Percentiles rank a stretch among this genome's conserved stretches.
Evolutionary conservation across 2,888 invertebrate species (phyloP).

Genomic region (Watsonalla cultraria): DNA sequence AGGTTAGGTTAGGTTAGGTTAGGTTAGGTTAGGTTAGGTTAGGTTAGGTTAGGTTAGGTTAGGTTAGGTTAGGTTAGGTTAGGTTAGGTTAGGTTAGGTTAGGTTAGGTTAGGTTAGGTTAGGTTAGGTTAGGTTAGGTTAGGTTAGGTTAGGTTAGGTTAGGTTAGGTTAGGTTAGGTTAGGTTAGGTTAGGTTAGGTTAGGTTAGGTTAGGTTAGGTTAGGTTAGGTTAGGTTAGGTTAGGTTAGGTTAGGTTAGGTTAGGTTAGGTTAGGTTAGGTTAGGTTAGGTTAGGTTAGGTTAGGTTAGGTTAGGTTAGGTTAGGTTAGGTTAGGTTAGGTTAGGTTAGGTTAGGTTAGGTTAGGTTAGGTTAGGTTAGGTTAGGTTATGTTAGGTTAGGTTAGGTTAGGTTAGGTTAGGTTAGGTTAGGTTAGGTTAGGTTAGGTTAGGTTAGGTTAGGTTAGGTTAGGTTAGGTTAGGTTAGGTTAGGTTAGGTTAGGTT

Average conservation of each 20-base stretch:
- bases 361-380: constrained; percentile 14
- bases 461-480: constrained; percentile 3
- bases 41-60: constrained; percentile 14
- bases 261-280: constrained; percentile 17
- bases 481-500: constrained; percentile 5
- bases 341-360: constrained; percentile 14
- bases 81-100: constrained; percentile 12
- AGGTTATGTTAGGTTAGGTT: constrained; percentile 20
- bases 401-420: constrained; percentile 19
- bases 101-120: constrained; percentile 16
- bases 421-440: constrained; percentile 18
- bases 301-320: constrained; percentile 18
- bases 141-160: constrained; percentile 11
- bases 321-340: constrained; percentile 17
- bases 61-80: constrained; percentile 16
- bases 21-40: constrained; percentile 16
- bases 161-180: constrained; percentile 15
- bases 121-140: constrained; percentile 15
- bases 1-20: constrained; percentile 12
- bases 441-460: constrained; percentile 18
- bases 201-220: constrained; percentile 17
- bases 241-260: constrained; percentile 15
- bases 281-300: constrained; percentile 18
- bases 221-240: constrained; percentile 14
- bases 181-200: constrained; percentile 17